These are phyloP conservation scores for Gerris lacustris DNA, from an alignment of 2,888 invertebrate species.

Conservation along the genomic window DNA sequence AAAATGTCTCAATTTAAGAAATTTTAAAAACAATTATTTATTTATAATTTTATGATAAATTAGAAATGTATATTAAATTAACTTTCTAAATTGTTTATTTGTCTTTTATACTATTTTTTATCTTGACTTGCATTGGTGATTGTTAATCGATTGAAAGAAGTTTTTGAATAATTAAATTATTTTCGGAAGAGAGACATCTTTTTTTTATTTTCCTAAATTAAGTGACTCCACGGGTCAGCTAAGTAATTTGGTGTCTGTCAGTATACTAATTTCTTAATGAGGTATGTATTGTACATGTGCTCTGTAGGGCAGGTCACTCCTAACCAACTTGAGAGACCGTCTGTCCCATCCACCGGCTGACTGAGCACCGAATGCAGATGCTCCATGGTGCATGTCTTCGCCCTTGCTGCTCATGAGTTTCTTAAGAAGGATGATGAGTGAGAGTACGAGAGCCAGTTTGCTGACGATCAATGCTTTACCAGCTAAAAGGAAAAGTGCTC, in stretches of 20 bases:
- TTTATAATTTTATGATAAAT: too few species aligned
- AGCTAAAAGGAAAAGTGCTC: slow-evolving; percentile 64
- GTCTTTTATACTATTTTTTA: too few species aligned
- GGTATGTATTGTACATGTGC: slow-evolving; percentile 41
- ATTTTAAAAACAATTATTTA: too few species aligned
- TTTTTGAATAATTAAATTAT: too few species aligned
- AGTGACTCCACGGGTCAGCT: neutral
- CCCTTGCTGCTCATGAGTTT: slow-evolving; percentile 53
- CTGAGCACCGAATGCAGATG: slow-evolving; percentile 42
- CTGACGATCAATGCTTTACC: slow-evolving; percentile 76
- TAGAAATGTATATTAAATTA: too few species aligned
- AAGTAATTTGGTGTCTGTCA: neutral
- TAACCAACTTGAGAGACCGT: slow-evolving; percentile 40
- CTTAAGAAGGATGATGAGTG: slow-evolving; percentile 70
- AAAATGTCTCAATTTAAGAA: too few species aligned
- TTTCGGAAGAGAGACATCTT: too few species aligned
- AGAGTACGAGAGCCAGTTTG: slow-evolving; percentile 65
- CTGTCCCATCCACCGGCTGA: slow-evolving; percentile 50
- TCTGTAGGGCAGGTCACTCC: slow-evolving; percentile 59
- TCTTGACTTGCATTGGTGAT: too few species aligned
- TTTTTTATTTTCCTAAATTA: neutral
- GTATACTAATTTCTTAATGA: slow-evolving; percentile 33
- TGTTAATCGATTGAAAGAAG: too few species aligned
- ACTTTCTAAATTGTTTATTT: too few species aligned
- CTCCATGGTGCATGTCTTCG: slow-evolving; percentile 44